These are phyloP conservation scores for Phyto melanocephala DNA, from an alignment of 2,888 invertebrate species.

Conservation along the genomic window DNA sequence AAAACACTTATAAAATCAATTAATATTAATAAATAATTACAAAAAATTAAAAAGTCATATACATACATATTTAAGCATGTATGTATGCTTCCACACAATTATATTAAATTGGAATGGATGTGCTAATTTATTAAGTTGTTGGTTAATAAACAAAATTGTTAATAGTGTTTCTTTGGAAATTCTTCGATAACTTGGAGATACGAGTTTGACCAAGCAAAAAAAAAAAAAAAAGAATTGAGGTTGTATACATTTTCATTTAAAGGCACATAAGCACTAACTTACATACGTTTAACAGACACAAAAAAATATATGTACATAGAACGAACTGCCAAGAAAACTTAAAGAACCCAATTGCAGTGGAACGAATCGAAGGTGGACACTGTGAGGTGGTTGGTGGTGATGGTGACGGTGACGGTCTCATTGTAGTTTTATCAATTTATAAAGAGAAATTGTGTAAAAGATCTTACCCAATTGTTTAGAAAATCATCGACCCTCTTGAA, in stretches of 20 bases:
- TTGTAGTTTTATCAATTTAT: not conserved
- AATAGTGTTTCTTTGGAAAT: conserved; percentile 24
- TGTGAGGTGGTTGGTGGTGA: not conserved
- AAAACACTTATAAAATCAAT: not conserved
- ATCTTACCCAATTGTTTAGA: not conserved
- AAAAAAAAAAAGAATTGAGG: conserved; percentile 30
- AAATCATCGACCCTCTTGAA: not conserved
- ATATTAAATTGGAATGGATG: conserved; percentile 12
- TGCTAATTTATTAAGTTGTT: conserved; percentile 19
- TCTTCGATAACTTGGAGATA: conserved; percentile 18
- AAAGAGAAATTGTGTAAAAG: not conserved
- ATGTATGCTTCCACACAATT: too few relatives aligned
- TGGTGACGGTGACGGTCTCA: not conserved
- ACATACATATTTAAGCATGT: not conserved
- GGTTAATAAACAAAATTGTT: conserved; percentile 15
- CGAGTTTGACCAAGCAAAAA: conserved; percentile 39
- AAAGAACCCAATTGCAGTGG: not conserved
- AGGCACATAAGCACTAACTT: not conserved
- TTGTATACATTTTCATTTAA: conserved; percentile 20
- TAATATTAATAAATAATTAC: not conserved
- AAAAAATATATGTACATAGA: not conserved
- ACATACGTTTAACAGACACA: not conserved
- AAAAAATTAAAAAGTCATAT: not conserved
- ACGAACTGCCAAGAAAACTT: not conserved
- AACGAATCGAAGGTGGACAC: not conserved